phyloP scores from a whole-genome alignment of 1,140 invertebrate genomes.

The Drosophila grimshawi region DNA sequence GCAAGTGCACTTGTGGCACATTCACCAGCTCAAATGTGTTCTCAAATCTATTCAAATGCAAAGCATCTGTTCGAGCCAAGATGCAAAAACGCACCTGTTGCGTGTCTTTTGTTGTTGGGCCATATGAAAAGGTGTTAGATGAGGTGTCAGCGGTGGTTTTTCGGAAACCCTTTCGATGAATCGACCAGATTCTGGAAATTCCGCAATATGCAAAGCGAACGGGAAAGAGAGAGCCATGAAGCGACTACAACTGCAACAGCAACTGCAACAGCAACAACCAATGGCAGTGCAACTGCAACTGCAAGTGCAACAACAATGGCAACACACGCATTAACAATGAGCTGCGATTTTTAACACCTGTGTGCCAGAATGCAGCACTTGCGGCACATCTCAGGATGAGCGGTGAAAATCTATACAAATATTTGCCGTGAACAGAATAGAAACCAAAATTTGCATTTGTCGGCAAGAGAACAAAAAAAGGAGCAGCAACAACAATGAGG shows the following conservation, averaged over 20 bases:
- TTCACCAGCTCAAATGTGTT: background rate
- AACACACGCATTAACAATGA: conserved; percentile 71
- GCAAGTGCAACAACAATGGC: conserved; percentile 33
- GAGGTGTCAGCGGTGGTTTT: conserved; percentile 15
- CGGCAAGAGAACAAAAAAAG: conserved; percentile 75
- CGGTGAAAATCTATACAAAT: conserved; percentile 77
- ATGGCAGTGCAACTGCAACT: background rate
- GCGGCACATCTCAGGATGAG: conserved; percentile 2
- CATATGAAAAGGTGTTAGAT: conserved; percentile 47
- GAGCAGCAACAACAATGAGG: background rate
- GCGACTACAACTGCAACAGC: conserved; percentile 10
- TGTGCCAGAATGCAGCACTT: conserved; percentile 80
- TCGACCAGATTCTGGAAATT: conserved; percentile 76
- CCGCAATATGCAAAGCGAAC: conserved; percentile 59
- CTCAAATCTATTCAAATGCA: conserved; percentile 4
- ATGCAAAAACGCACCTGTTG: conserved; percentile 31
- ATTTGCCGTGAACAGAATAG: conserved; percentile 74
- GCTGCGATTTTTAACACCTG: conserved; percentile 77
- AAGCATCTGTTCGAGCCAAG: conserved; percentile 10
- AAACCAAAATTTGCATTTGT: conserved; percentile 75
- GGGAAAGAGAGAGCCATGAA: background rate
- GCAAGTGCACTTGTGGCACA: background rate
- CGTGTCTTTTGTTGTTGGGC: conserved; percentile 30
- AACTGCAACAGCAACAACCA: conserved; percentile 4
- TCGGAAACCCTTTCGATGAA: conserved; percentile 73